Evolutionary conservation across 2,888 invertebrate species (phyloP).

Genomic region (Gastrophysa polygoni): DNA sequence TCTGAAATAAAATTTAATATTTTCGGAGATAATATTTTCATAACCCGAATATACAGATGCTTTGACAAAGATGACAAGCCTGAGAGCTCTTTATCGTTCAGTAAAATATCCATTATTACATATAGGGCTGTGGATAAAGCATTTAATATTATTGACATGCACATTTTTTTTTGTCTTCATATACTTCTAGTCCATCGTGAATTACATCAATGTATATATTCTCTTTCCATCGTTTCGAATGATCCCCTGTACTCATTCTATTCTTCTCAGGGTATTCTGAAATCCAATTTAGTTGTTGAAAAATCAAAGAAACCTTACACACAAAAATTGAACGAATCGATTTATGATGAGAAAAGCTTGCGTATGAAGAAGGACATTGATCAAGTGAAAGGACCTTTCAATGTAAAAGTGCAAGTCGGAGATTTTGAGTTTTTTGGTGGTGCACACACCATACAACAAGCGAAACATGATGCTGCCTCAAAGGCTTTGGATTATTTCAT

Average conservation of each 20-base stretch:
- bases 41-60: too few relatives aligned
- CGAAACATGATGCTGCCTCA: slow-evolving; percentile 51
- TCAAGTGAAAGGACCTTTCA: slow-evolving; percentile 47
- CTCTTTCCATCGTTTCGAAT: too few relatives aligned
- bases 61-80: too few relatives aligned
- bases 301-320: slow-evolving; percentile 43
- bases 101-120: too few relatives aligned
- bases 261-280: slow-evolving; percentile 22
- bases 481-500: slow-evolving; percentile 47
- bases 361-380: slow-evolving; percentile 40
- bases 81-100: too few relatives aligned
- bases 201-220: neutral
- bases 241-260: too few relatives aligned
- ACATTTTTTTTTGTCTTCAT: too few relatives aligned
- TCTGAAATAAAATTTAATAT: too few relatives aligned
- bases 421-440: slow-evolving; percentile 45
- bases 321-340: slow-evolving; percentile 46
- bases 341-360: slow-evolving; percentile 37
- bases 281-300: slow-evolving; percentile 31
- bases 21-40: too few relatives aligned
- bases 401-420: slow-evolving; percentile 47
- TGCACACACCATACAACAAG: slow-evolving; percentile 49
- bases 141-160: too few relatives aligned
- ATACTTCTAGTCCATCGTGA: neutral
- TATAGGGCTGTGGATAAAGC: too few relatives aligned